Percentiles rank a stretch among this genome's conserved stretches.
Conservation (phyloP, 2,113 vertebrate genomes). For the Cephalopterus ornatus region DNA sequence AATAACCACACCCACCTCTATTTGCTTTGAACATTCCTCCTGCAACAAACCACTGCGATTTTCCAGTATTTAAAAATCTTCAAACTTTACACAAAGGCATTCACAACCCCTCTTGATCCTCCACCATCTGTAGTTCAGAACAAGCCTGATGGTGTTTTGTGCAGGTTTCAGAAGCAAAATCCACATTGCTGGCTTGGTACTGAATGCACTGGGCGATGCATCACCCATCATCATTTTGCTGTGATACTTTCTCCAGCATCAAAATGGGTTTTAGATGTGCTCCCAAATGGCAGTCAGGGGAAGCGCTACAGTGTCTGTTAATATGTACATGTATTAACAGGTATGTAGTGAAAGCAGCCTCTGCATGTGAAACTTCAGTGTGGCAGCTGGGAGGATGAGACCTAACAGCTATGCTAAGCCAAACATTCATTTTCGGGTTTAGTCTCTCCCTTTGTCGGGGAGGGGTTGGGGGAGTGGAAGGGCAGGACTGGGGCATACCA, state of each 20-base stretch:
- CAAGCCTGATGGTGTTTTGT: neutral
- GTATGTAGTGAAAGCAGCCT: neutral
- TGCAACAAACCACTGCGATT: neutral
- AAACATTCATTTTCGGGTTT: neutral
- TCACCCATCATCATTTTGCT: rapidly evolving
- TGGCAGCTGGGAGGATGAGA: neutral
- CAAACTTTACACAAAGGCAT: neutral
- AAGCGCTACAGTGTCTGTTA: neutral
- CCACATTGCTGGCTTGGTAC: neutral
- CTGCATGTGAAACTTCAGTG: rapidly evolving
- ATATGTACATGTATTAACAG: neutral
- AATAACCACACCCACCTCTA: neutral
- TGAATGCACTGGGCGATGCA: neutral
- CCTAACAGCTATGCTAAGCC: neutral
- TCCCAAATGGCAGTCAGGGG: neutral
- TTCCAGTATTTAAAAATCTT: neutral
- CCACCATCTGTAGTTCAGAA: neutral
- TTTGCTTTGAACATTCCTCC: neutral
- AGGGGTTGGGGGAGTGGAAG: neutral
- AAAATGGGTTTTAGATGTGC: neutral
- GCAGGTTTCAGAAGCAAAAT: neutral
- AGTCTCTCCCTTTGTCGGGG: neutral
- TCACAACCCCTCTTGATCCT: neutral
- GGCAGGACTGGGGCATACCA: neutral
- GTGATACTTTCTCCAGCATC: neutral